phyloP scores from a whole-genome alignment of 2,888 invertebrate genomes.

The Chrysodeixis includens region DNA sequence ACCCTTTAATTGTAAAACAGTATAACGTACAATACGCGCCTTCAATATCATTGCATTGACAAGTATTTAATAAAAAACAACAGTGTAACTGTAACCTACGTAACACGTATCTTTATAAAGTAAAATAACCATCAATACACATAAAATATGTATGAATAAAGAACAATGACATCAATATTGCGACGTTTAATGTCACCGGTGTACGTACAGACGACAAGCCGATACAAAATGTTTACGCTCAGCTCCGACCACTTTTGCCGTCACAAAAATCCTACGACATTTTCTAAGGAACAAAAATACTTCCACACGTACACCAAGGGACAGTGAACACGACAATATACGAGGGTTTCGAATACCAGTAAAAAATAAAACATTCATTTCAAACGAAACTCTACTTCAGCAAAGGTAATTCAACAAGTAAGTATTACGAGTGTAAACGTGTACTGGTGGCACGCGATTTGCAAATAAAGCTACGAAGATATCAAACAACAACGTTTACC shows the following conservation, averaged over 20 bases:
- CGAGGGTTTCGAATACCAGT: conserved; percentile 52
- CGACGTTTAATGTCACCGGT: conserved; percentile 33
- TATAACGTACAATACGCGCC: no score
- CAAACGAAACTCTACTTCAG: conserved; percentile 66
- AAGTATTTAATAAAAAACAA: no score
- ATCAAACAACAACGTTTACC: conserved; percentile 79
- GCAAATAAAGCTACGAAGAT: conserved; percentile 87
- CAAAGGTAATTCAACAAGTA: conserved; percentile 83
- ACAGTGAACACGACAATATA: conserved; percentile 49
- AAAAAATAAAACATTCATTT: conserved; percentile 62
- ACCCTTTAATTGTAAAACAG: no score
- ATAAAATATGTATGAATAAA: conserved; percentile 7
- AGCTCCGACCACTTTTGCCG: conserved; percentile 41
- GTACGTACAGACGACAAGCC: conserved; percentile 32
- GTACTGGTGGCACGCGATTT: conserved; percentile 82
- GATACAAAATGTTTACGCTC: conserved; percentile 51
- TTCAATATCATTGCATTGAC: no score
- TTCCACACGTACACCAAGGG: conserved; percentile 50
- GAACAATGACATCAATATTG: conserved; percentile 26
- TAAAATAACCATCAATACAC: conserved; percentile 1
- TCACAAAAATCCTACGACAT: conserved; percentile 38
- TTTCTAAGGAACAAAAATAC: conserved; percentile 35
- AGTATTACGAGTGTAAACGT: conserved; percentile 72
- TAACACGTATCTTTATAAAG: background rate
- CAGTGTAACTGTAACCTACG: background rate